Base-by-base conservation (phyloP, 2,888 invertebrate species). In the Urechis unicinctus region DNA sequence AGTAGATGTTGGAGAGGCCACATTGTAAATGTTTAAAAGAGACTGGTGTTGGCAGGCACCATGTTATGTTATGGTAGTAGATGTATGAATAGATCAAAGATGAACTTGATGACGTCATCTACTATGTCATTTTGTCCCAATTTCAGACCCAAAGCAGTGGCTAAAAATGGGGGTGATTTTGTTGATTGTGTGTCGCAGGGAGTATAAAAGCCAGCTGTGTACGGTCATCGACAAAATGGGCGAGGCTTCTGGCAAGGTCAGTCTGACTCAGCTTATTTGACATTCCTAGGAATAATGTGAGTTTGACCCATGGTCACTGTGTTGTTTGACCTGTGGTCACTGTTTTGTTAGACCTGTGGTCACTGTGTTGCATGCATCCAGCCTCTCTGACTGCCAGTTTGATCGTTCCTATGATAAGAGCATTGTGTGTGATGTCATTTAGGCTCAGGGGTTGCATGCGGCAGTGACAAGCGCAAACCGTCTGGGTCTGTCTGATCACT, bases 381-480 rank as follows among this genome's bases (percentile, higher is more conserved):
- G n/a, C 26, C 25, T 13, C 5, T 56, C 2, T 56, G 44, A 45
- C 22, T 45, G 22, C 13, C 22, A 45, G 6, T 45, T 45, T 45
- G n/a, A n/a, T n/a, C n/a, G n/a, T n/a, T n/a, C n/a, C n/a, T n/a
- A n/a, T n/a, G n/a, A n/a, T n/a, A n/a, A n/a, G n/a, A n/a, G n/a
- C n/a, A n/a, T n/a, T n/a, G n/a, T n/a, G n/a, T n/a, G 13, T n/a
- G 22, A 50, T 50, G 31, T 21, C 22, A 57, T 62, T 26, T 53
- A 78, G 77, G 78, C 78, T 22, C 78, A 79, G 60, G 70, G 70
- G 36, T 61, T 79, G 43, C 63, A 65, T 52, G 68, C 62, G 13
- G 51, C 71, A 2, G 77, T 79, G 22, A 79, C 79, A 3, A 71
- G 70, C 51, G 70, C 70, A 1, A 64, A 67, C 22, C 73, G 73